phyloP scores from a whole-genome alignment of 2,113 vertebrate species.

The Silurus glanis region DNA sequence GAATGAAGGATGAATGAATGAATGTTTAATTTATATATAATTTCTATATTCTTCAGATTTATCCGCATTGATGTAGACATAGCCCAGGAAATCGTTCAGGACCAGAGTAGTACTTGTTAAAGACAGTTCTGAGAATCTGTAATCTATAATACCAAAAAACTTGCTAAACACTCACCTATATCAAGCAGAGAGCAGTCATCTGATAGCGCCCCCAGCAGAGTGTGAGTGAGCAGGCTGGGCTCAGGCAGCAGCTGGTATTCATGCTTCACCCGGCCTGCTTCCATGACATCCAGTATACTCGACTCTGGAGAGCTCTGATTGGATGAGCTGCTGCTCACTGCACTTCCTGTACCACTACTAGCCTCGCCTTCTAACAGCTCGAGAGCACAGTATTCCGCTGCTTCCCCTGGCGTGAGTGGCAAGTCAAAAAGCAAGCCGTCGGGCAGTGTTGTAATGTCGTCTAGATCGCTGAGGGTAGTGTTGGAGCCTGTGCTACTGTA shows the following conservation, averaged over 20 bases:
- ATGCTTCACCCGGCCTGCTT: slow-evolving; percentile 74
- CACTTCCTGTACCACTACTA: slow-evolving; percentile 65
- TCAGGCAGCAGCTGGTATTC: slow-evolving; percentile 85
- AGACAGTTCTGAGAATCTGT: neutral
- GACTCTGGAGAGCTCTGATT: slow-evolving; percentile 82
- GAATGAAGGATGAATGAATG: no score
- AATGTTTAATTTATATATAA: no score
- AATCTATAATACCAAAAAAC: no score
- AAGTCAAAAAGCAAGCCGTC: slow-evolving; percentile 85
- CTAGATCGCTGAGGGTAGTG: slow-evolving; percentile 77
- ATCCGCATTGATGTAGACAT: no score
- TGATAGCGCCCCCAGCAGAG: slow-evolving; percentile 67
- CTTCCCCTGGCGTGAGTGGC: slow-evolving; percentile 80
- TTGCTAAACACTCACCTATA: slow-evolving; percentile 72
- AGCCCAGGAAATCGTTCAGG: neutral
- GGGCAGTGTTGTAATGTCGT: slow-evolving; percentile 79
- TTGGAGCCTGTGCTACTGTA: slow-evolving; percentile 79
- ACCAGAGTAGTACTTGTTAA: neutral
- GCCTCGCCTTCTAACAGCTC: slow-evolving; percentile 72
- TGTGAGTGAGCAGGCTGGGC: slow-evolving; percentile 72
- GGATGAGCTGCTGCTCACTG: slow-evolving; percentile 73
- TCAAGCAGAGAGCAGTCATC: slow-evolving; percentile 76
- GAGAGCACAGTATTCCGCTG: slow-evolving; percentile 78
- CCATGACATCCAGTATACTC: slow-evolving; percentile 78
- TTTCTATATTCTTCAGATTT: no score